Evolutionary conservation across 2,797 vertebrate species (phyloP), one percentile per base, ranked within the genome.

Genomic region (Steatocranus sp.): DNA sequence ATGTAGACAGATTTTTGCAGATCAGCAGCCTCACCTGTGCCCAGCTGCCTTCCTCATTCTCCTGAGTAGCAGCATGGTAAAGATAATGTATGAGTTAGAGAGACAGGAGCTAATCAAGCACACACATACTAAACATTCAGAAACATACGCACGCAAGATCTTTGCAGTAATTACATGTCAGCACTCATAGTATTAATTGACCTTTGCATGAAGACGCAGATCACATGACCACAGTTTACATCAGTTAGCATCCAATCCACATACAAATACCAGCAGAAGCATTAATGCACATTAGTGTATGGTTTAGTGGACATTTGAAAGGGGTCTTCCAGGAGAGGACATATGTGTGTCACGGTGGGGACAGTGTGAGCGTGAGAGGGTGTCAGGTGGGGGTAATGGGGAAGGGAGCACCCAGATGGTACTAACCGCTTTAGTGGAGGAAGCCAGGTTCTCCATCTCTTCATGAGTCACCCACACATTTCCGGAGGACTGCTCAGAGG

Each of bases 401-500:
- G 63, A 79, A 84, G 92, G 93, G 92, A 85, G 84, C 87, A 94
- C 94, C 93, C 96, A 96, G 91, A 96, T 96, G 95, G 95, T 87
- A 97, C 97, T 98, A 96, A 98, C 98, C 97, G 97, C 97, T 97
- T 98, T 98, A 41, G 97, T 96, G 92, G 97, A 97, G 66, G 98
- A 96, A 68, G 98, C 96, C 96, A 99, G 94, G 94, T 97, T 98
- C 96, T 99, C 98, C 98, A 99, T 99, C 96, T 99, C 98, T 94
- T 99, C 98, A 3, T 99, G 98, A 91, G 98, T 99, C 94, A 99
- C 97, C 98, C 98, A 99, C 95, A 99, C 98, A 34, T 99, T 99
- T 95, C 98, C 98, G 79, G 98, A 99, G 92, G 98, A 98, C 98
- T 99, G 96, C 41, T 93, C 79, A 89, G 92, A 94, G 94, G 90